Conservation (phyloP, 2,113 vertebrate species). For the Cariama cristata region DNA sequence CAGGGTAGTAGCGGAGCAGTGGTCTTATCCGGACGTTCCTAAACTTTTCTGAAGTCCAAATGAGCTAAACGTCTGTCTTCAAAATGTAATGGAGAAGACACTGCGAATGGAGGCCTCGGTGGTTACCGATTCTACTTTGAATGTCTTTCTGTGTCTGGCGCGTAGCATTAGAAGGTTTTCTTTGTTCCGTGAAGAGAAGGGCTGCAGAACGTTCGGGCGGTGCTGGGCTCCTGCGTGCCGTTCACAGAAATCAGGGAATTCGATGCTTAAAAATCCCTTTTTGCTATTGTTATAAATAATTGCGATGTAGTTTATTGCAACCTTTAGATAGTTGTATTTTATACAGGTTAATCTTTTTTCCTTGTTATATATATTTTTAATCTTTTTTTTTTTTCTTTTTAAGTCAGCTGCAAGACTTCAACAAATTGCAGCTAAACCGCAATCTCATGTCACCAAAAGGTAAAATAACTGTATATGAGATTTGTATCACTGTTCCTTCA, state of each 20-base stretch:
- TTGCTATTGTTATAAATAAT: not conserved
- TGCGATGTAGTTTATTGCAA: not conserved
- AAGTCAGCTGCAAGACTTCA: slow-evolving; percentile 77
- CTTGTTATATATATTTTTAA: not conserved
- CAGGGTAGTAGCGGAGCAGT: not conserved
- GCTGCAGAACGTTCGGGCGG: not conserved
- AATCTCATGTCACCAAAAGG: slow-evolving; percentile 62
- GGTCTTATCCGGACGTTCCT: not conserved
- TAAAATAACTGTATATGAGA: slow-evolving; percentile 1
- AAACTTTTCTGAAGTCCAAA: not conserved
- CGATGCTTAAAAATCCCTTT: not conserved
- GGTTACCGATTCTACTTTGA: not conserved
- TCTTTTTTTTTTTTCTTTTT: slow-evolving; percentile 7
- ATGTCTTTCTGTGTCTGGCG: no score
- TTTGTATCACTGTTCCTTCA: not conserved
- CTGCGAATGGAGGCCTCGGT: not conserved
- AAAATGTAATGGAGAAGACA: not conserved
- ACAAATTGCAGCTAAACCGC: slow-evolving; percentile 45
- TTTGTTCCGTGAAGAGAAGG: no score
- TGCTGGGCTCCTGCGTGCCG: not conserved
- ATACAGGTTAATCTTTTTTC: not conserved
- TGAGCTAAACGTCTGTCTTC: not conserved
- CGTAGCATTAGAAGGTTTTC: not conserved
- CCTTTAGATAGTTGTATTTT: not conserved
- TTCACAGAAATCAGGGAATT: no score